Conservation (phyloP, 2,113 vertebrate species). For the Tychaedon coryphoeus region DNA sequence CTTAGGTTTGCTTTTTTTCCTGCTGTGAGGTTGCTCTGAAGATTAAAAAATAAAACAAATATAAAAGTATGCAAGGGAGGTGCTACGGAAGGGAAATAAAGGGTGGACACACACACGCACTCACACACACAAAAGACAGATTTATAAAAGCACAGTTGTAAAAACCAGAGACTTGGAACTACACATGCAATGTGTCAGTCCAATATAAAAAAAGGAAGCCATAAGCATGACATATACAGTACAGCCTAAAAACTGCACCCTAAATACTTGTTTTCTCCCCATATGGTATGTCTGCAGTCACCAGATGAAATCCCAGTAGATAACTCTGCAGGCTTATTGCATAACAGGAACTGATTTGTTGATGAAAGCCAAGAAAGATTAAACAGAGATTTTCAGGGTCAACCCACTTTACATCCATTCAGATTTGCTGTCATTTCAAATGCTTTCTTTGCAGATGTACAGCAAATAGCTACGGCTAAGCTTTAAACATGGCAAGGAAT, state of each 20-base stretch:
- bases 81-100: neutral
- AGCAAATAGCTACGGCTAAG: neutral
- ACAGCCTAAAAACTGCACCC: neutral
- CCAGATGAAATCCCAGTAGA: constrained; percentile 37
- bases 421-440: constrained; percentile 43
- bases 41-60: neutral
- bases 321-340: constrained; percentile 36
- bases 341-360: constrained; percentile 52
- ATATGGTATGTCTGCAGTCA: neutral
- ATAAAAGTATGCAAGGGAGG: neutral
- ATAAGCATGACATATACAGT: neutral
- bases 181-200: neutral
- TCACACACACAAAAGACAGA: neutral
- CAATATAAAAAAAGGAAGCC: neutral
- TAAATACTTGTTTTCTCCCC: neutral
- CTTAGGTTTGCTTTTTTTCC: no score
- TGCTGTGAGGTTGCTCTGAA: neutral
- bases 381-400: constrained; percentile 58
- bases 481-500: constrained; percentile 20
- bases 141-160: fast-evolving
- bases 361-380: constrained; percentile 56
- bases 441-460: constrained; percentile 15
- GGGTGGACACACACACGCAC: neutral
- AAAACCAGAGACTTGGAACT: neutral
- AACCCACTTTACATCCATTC: constrained; percentile 19